Conservation (phyloP, 2,113 vertebrate species). For the Onychorhynchus coronatus region DNA sequence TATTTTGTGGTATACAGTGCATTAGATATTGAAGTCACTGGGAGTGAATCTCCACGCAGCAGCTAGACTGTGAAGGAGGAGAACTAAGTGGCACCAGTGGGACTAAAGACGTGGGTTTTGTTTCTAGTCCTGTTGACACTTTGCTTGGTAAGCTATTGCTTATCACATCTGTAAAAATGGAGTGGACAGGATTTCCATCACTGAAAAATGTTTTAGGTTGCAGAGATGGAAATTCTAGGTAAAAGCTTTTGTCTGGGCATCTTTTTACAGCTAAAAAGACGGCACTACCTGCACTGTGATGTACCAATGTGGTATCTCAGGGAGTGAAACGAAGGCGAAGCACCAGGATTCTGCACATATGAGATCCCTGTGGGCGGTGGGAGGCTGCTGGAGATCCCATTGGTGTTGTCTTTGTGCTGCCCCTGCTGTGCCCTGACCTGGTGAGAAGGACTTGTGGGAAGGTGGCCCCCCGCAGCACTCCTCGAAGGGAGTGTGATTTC, state of each 20-base stretch:
- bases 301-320: background rate
- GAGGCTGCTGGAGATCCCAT: background rate
- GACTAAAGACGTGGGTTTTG: background rate
- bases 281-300: background rate
- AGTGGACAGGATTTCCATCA: background rate
- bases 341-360: background rate
- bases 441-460: background rate
- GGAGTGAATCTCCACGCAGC: background rate
- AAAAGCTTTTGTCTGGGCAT: background rate
- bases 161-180: background rate
- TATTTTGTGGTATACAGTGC: background rate
- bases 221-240: background rate
- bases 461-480: background rate
- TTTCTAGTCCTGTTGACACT: background rate
- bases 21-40: background rate
- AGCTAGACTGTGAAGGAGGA: background rate
- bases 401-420: background rate
- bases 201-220: background rate
- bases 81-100: background rate
- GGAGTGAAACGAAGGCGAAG: background rate
- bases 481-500: background rate
- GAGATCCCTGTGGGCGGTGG: accelerated
- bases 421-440: background rate
- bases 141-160: accelerated
- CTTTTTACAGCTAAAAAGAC: background rate